Evolutionary conservation across 2,113 vertebrate species (phyloP), one percentile per base, ranked within the genome.

Genomic region (Xiphophorus couchianus): DNA sequence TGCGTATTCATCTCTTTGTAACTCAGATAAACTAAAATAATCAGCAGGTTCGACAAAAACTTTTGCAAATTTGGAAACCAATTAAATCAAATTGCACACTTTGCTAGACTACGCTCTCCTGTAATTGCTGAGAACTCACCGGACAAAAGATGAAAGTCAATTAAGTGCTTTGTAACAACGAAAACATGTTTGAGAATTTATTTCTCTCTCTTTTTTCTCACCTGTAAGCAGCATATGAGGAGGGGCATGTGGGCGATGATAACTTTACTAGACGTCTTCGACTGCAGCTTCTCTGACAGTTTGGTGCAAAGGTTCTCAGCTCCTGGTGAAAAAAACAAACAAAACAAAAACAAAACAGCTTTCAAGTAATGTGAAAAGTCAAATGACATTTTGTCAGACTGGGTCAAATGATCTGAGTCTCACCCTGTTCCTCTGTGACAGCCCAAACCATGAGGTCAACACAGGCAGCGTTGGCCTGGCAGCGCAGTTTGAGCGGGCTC

Each of bases 361-460:
- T 28, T 1, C 5, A 28, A 64, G n/a, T 29, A 10, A 5, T 3
- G 28, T 0, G 12, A 33, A 35, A 37, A 30, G 8, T 58, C 9
- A 10, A 0, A 8, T 15, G 0, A 42, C 42, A 51, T 42, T 17
- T 42, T 5, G 70, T 12, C 64, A 44, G 27, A 48, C 51, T 48
- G 1, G 15, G 30, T 39, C 25, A 62, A 6, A 30, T 5, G 11
- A 69, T 11, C 10, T 1, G 29, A 5, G 14, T 13, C 89, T 86
- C 70, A 99, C 98, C 97, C 94, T 99, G 98, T 78, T 99, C 98
- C 11, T 99, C 98, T 7, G 98, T 99, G 22, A 97, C 96, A 0
- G 98, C 98, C 98, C 98, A 99, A 71, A 99, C 98, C 98, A 99
- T 99, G 77, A 99, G 96, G 92, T 99, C 98, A 84, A 99, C 98